A percentile compares a stretch with the other conserved stretches of the same genome.
phyloP scores from a whole-genome alignment of 2,113 vertebrate species.

The Gulo gulo region DNA sequence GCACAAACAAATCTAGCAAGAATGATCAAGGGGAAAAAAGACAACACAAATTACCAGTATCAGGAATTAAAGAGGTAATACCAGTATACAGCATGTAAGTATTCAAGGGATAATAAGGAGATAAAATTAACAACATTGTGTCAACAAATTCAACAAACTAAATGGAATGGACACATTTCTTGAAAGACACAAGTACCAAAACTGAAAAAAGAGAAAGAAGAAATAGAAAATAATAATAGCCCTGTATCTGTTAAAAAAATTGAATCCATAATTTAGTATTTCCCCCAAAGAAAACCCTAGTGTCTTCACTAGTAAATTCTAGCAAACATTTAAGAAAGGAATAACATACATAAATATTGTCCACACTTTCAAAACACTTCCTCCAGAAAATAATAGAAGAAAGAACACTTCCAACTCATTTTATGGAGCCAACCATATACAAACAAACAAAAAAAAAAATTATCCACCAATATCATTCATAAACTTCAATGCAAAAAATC shows the following conservation, averaged over 20 bases:
- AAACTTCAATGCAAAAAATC: not conserved
- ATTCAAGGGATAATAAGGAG: not conserved
- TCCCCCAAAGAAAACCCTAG: not conserved
- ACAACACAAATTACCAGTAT: not conserved
- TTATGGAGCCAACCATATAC: not conserved
- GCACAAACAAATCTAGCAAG: not conserved
- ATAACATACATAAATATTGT: not conserved
- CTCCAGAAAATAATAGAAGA: not conserved
- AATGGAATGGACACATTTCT: not conserved
- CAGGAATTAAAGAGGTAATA: not conserved
- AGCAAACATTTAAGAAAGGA: not conserved
- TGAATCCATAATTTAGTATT: not conserved
- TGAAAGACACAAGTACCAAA: constrained; percentile 11
- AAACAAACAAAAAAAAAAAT: not conserved
- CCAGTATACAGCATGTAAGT: not conserved
- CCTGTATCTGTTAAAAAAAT: not conserved
- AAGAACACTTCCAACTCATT: not conserved
- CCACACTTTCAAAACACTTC: not conserved
- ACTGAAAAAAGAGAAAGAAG: not conserved
- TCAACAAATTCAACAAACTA: not conserved
- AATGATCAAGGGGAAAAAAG: not conserved
- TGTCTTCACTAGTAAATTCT: not conserved
- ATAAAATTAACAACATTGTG: not conserved
- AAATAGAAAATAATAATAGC: not conserved
- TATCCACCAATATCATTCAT: not conserved